A percentile compares a stretch with the other conserved stretches of the same genome.
phyloP scores from a whole-genome alignment of 2,113 vertebrate genomes.

The Turdus rufiventris region DNA sequence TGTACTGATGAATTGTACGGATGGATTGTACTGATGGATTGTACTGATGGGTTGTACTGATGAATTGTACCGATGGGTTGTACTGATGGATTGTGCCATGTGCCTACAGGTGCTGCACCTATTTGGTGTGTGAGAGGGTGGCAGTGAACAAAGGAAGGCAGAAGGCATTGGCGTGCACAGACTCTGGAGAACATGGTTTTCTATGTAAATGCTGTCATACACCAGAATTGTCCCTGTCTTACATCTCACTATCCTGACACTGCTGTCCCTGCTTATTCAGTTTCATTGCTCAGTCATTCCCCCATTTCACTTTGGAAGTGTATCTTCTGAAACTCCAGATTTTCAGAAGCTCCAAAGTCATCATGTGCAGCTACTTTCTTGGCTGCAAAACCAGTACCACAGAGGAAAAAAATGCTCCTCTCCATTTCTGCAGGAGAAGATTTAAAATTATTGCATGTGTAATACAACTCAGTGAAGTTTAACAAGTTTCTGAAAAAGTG shows the following conservation, averaged over 20 bases:
- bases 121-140: rapidly evolving
- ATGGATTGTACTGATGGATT: too few relatives aligned
- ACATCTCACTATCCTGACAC: not conserved
- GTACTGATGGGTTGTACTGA: rapidly evolving
- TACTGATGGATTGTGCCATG: too few relatives aligned
- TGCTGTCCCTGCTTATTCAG: not conserved
- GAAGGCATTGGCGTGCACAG: not conserved
- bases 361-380: not conserved
- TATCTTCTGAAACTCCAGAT: not conserved
- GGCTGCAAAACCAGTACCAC: not conserved
- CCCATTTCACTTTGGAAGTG: not conserved
- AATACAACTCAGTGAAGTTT: not conserved
- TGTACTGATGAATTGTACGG: too few relatives aligned
- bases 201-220: not conserved
- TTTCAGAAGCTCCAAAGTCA: not conserved
- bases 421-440: not conserved
- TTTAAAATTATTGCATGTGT: not conserved
- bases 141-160: not conserved
- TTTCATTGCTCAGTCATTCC: not conserved
- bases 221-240: not conserved
- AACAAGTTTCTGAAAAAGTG: not conserved
- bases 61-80: not conserved
- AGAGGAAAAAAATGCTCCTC: not conserved
- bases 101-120: not conserved
- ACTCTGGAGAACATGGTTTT: not conserved